Conservation (phyloP, 2,888 invertebrate species). For the Leptura quadrifasciata region DNA sequence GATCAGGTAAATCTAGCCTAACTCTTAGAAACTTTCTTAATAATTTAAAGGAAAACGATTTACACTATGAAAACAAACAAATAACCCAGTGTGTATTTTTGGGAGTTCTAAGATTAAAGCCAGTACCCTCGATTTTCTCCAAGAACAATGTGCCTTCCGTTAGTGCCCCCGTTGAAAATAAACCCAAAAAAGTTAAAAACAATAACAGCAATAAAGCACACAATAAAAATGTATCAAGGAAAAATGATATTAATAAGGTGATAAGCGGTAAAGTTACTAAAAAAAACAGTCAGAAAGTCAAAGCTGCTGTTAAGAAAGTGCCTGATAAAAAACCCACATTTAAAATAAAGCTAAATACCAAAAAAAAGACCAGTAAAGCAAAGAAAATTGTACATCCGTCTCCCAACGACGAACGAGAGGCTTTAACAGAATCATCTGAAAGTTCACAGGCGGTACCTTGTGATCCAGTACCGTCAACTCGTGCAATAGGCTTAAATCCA, state of each 20-base stretch:
- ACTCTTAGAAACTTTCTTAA: conserved; percentile 55
- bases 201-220: conserved; percentile 48
- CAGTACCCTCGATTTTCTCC: conserved; percentile 59
- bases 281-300: conserved; percentile 50
- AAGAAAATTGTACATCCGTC: neutral
- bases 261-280: conserved; percentile 50
- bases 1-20: conserved; percentile 56
- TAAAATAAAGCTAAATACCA: conserved; percentile 50
- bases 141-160: conserved; percentile 44
- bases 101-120: conserved; percentile 61
- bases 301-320: conserved; percentile 51
- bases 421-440: conserved; percentile 10
- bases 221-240: conserved; percentile 49
- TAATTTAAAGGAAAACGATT: conserved; percentile 58
- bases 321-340: conserved; percentile 46
- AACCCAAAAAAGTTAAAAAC: conserved; percentile 46
- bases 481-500: conserved; percentile 41
- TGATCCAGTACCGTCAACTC: conserved; percentile 8
- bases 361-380: conserved; percentile 37
- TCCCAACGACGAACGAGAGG: conserved; percentile 2
- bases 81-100: conserved; percentile 63
- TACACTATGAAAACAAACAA: conserved; percentile 57
- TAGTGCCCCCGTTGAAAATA: conserved; percentile 39
- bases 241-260: conserved; percentile 50
- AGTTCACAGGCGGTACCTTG: neutral